Evolutionary conservation across 1,140 invertebrate species (phyloP).

Genomic region (Bombus consobrinus): DNA sequence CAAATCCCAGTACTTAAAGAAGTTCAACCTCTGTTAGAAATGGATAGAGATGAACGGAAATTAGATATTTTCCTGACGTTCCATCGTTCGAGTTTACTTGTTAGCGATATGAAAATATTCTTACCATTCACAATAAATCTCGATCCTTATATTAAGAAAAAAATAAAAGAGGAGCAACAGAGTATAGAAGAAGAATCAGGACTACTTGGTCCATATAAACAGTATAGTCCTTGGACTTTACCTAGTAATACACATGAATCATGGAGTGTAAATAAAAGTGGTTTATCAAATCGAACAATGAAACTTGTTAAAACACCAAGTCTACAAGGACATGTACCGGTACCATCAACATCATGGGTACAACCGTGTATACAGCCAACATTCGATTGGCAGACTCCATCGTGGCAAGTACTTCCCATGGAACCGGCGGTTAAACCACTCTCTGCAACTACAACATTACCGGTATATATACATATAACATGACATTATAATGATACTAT

Average conservation of each 20-base stretch:
- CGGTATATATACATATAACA: slow-evolving; percentile 61
- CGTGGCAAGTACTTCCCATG: slow-evolving; percentile 70
- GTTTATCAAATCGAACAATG: slow-evolving; percentile 47
- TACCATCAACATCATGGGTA: slow-evolving; percentile 67
- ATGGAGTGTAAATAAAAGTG: slow-evolving; percentile 26
- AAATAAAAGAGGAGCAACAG: slow-evolving; percentile 93
- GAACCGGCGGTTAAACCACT: slow-evolving; percentile 72
- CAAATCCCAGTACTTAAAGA: slow-evolving; percentile 93
- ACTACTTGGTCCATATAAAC: slow-evolving; percentile 39
- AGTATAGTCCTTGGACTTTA: slow-evolving; percentile 62
- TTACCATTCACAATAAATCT: slow-evolving; percentile 98
- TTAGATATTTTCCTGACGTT: slow-evolving; percentile 96
- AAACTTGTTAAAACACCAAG: slow-evolving; percentile 66
- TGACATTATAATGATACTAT: neutral
- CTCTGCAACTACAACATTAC: slow-evolving; percentile 73
- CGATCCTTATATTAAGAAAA: slow-evolving; percentile 97
- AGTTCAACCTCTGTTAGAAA: slow-evolving; percentile 93
- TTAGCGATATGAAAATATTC: slow-evolving; percentile 96
- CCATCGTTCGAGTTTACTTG: slow-evolving; percentile 90
- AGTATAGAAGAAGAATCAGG: slow-evolving; percentile 85
- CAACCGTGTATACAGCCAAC: slow-evolving; percentile 56
- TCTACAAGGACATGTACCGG: slow-evolving; percentile 48
- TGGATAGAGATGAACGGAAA: slow-evolving; percentile 97
- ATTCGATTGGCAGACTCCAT: slow-evolving; percentile 71
- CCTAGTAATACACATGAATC: slow-evolving; percentile 22